A percentile compares a stretch with the other conserved stretches of the same genome.
Conservation (phyloP, 2,113 vertebrate species). For the Atractosteus spatula region DNA sequence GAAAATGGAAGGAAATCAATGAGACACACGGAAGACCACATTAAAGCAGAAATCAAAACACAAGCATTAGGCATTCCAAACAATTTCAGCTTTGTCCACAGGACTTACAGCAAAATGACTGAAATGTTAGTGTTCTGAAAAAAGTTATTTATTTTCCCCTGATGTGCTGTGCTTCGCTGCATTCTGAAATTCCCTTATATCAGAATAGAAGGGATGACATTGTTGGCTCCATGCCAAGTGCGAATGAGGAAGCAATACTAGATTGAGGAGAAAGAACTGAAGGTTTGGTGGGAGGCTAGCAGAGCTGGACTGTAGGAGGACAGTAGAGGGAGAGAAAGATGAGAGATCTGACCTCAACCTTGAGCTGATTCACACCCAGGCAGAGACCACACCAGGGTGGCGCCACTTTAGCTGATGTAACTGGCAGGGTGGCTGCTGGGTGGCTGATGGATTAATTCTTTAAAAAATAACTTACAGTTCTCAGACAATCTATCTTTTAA, state of each 20-base stretch:
- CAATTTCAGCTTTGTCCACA: too few species aligned
- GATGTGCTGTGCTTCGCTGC: not conserved
- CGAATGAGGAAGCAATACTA: not conserved
- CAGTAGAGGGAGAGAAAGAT: slow-evolving; percentile 11
- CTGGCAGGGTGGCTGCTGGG: slow-evolving; percentile 3
- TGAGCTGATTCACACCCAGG: slow-evolving; percentile 13
- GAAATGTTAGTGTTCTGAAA: not conserved
- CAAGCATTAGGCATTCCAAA: too few species aligned
- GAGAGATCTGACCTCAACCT: slow-evolving; percentile 8
- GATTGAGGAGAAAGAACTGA: not conserved
- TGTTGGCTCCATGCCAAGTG: slow-evolving; percentile 6
- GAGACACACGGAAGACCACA: too few species aligned
- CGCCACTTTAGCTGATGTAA: not conserved
- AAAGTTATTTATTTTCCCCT: not conserved
- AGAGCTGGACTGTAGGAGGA: slow-evolving; percentile 5
- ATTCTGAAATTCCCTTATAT: not conserved
- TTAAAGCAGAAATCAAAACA: too few species aligned
- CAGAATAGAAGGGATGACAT: not conserved
- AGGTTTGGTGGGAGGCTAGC: not conserved
- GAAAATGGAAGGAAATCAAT: too few species aligned
- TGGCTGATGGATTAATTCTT: slow-evolving; percentile 13
- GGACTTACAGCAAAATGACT: too few species aligned
- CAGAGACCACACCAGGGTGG: not conserved
- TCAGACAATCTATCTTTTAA: slow-evolving; percentile 7
- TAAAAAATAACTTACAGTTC: slow-evolving; percentile 19